These are phyloP conservation scores for Drosophila mimetica DNA, from an alignment of 2,888 invertebrate genomes.

Conservation along the genomic window DNA sequence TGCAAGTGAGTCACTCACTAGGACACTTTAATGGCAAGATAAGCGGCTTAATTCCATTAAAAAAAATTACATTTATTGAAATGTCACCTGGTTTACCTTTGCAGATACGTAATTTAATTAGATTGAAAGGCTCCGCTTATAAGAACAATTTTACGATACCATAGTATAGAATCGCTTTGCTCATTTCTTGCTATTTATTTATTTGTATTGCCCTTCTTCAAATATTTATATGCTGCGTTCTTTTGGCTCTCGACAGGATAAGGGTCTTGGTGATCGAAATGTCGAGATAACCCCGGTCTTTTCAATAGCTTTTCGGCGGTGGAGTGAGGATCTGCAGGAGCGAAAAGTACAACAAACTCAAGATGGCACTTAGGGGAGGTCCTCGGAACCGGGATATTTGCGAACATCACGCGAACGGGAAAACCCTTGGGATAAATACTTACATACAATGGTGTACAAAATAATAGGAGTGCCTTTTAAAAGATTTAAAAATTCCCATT, in stretches of 20 bases:
- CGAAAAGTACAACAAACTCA: constrained; percentile 8
- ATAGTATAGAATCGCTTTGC: too few relatives aligned
- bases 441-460: not conserved
- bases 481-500: too few relatives aligned
- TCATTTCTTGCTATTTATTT: not conserved
- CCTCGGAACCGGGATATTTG: constrained; percentile 6
- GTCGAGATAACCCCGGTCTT: constrained; percentile 2
- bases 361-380: constrained; percentile 8
- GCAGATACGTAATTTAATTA: not conserved
- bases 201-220: not conserved
- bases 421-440: not conserved
- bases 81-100: not conserved
- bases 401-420: constrained; percentile 1
- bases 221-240: constrained; percentile 5
- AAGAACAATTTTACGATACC: too few relatives aligned
- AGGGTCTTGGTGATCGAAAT: constrained; percentile 8
- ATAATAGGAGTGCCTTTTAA: too few relatives aligned
- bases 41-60: not conserved
- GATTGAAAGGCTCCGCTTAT: too few relatives aligned
- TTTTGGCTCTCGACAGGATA: not conserved
- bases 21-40: not conserved
- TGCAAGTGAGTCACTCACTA: not conserved
- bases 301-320: not conserved
- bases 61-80: not conserved
- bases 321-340: not conserved